Percentiles rank a stretch among this genome's conserved stretches.
These are phyloP conservation scores for Drepanosiphum platanoidis DNA, from an alignment of 2,888 invertebrate genomes.

Conservation along the genomic window DNA sequence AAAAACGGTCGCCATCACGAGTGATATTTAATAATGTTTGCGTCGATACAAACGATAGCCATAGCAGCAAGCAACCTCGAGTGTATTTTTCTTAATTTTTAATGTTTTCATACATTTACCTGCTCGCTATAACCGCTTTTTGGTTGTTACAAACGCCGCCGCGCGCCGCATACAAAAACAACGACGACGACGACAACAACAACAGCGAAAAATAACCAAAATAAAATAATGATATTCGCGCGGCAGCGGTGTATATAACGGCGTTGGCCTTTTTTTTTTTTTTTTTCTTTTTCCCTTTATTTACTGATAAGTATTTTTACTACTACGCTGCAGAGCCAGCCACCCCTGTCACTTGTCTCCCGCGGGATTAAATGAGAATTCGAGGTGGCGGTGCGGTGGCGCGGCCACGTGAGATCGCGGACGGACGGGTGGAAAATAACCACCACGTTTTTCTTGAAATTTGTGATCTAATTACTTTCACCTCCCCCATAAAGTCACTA, in stretches of 20 bases:
- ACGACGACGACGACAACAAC: too few relatives aligned
- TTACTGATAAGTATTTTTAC: slow-evolving; percentile 60
- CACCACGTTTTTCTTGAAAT: slow-evolving; percentile 60
- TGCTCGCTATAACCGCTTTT: too few relatives aligned
- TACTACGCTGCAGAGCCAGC: too few relatives aligned
- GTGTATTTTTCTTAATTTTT: neutral
- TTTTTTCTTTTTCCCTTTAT: slow-evolving; percentile 51
- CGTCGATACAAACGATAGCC: neutral
- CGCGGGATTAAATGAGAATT: slow-evolving; percentile 56
- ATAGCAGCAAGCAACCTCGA: neutral
- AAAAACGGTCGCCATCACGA: neutral
- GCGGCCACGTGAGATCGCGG: slow-evolving; percentile 32
- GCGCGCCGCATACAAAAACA: neutral
- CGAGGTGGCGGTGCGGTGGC: neutral
- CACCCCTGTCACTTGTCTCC: slow-evolving; percentile 53
- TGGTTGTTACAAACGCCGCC: neutral
- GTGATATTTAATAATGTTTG: neutral
- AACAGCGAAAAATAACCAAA: slow-evolving; percentile 23
- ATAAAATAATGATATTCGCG: slow-evolving; percentile 47
- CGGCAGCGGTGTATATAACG: neutral
- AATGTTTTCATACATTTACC: too few relatives aligned
- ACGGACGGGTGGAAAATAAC: slow-evolving; percentile 48
- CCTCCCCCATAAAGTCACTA: slow-evolving; percentile 52
- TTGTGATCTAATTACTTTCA: slow-evolving; percentile 58
- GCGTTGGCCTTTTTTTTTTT: slow-evolving; percentile 20